phyloP scores from a whole-genome alignment of 2,888 invertebrate species.

The Autographa gamma region DNA sequence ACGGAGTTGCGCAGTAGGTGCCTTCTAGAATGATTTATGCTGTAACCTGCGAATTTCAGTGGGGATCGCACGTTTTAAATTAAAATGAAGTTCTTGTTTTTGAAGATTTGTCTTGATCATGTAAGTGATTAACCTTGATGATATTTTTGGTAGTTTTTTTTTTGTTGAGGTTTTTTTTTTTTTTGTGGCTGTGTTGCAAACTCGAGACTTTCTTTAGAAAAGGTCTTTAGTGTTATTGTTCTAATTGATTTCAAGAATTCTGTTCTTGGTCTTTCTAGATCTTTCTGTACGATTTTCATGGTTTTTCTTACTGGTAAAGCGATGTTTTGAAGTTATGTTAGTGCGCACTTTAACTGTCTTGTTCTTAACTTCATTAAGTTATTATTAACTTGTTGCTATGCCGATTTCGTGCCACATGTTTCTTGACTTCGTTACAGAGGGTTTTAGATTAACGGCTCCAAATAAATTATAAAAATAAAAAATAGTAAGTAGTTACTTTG shows the following conservation, averaged over 20 bases:
- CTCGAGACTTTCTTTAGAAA: too few species aligned
- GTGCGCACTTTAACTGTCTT: background rate
- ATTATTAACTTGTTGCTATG: background rate
- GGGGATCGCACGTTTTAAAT: background rate
- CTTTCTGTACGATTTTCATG: too few species aligned
- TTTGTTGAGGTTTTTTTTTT: too few species aligned
- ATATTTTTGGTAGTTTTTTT: too few species aligned
- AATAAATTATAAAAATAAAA: too few species aligned
- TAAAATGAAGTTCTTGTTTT: background rate
- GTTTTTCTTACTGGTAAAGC: too few species aligned
- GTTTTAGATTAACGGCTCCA: background rate
- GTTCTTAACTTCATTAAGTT: background rate
- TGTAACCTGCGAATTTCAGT: background rate
- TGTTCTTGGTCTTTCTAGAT: too few species aligned
- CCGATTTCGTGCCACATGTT: background rate
- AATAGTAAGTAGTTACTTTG: too few species aligned
- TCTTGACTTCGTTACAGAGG: background rate
- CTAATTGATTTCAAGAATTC: too few species aligned
- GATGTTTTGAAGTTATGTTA: background rate
- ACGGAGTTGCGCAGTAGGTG: background rate
- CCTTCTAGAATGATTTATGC: background rate
- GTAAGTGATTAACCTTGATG: too few species aligned
- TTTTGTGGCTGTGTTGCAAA: too few species aligned
- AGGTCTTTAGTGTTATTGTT: too few species aligned
- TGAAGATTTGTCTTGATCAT: background rate